Evolutionary conservation across 2,113 vertebrate genomes (phyloP), one percentile per base, ranked within the genome.

Genomic region (Oceanodroma tethys): DNA sequence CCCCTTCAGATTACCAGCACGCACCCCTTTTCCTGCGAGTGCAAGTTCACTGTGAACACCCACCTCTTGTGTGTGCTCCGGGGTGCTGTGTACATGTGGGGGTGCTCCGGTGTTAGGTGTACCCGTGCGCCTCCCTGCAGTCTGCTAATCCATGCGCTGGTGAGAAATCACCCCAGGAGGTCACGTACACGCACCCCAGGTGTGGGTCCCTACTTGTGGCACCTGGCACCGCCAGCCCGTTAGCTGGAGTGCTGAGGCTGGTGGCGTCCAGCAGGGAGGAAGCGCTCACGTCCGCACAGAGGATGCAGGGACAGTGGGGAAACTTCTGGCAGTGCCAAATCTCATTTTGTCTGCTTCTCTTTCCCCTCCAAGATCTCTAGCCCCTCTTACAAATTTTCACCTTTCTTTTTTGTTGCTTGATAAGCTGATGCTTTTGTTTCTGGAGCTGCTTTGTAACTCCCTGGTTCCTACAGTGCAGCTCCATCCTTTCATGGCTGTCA

Each of bases 1-100:
- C 7, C 45, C 25, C 27, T 63, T 56, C 48, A 38, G 42, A 8
- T 58, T 71, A 43, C 42, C 34, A 76, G 50, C 48, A n/a, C 11
- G 10, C 36, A 7, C 2, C 2, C 10, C 7, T 20, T 21, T 47
- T 70, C 40, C n/a, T 55, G 23, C 45, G 23, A 27, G 43, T 9
- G 27, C 22, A 36, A 17, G 42, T 43, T 73, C 50, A n/a, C 36
- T 26, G 11, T 1, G 8, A 22, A 21, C 36, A 23, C 26, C 5
- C 13, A 9, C 30, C 16, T 13, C 38, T 9, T 16, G 10, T 32
- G 21, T 2, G 0, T 60, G 25, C 52, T 36, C 30, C 2, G 2
- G 59, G 59, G 19, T 59, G 38, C 60, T 48, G 12, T 42, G 60
- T 29, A 10, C 1, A 0, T 8, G 5, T 21, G 15, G 14, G 5